These are phyloP conservation scores for Nephotettix cincticeps DNA, from an alignment of 1,140 invertebrate species.

Conservation along the genomic window DNA sequence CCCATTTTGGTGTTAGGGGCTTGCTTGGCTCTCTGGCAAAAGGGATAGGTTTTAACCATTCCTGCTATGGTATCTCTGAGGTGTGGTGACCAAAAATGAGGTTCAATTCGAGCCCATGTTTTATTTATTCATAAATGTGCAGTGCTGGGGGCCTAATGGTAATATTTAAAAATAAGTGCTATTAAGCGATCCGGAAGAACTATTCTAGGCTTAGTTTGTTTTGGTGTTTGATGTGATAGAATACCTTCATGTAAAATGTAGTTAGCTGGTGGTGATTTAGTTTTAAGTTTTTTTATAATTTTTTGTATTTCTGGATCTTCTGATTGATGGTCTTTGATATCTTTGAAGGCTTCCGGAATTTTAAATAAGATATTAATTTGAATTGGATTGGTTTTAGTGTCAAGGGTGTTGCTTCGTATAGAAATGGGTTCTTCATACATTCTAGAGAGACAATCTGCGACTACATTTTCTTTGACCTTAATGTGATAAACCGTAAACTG, in stretches of 20 bases:
- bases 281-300: background rate
- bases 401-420: no score
- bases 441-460: no score
- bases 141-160: background rate
- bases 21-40: background rate
- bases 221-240: background rate
- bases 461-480: no score
- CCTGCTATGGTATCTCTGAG: background rate
- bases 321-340: background rate
- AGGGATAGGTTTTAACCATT: background rate
- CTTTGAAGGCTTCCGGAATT: background rate
- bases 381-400: no score
- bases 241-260: background rate
- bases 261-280: background rate
- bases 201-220: background rate
- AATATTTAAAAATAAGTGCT: background rate
- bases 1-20: no score
- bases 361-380: background rate
- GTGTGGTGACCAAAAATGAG: background rate
- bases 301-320: background rate
- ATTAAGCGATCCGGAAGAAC: background rate
- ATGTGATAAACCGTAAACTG: no score
- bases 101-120: no score
- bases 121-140: background rate
- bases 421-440: no score